A percentile compares a stretch with the other conserved stretches of the same genome.
Conservation (phyloP, 2,888 invertebrate species). For the Esperia sulphurella region DNA sequence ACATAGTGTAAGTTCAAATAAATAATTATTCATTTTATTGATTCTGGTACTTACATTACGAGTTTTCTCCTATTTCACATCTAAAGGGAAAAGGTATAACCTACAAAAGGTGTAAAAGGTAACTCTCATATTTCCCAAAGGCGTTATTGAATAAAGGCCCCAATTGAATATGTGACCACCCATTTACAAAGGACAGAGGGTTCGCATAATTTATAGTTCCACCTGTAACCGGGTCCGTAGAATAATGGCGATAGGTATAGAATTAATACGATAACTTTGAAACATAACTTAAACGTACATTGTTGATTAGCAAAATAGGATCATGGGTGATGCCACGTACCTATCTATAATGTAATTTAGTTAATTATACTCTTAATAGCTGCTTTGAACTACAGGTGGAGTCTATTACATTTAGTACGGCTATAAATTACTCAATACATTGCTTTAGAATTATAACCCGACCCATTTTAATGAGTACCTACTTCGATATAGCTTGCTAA, state of each 20-base stretch:
- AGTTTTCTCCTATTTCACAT: neutral
- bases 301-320: too few species aligned
- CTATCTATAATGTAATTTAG: too few species aligned
- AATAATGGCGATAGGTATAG: neutral
- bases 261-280: neutral
- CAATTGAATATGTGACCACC: constrained; percentile 30
- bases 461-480: too few species aligned
- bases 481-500: too few species aligned
- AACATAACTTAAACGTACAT: too few species aligned
- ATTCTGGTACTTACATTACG: constrained; percentile 1
- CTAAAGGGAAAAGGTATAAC: neutral
- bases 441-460: too few species aligned
- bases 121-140: constrained; percentile 3
- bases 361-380: too few species aligned
- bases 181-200: constrained; percentile 23
- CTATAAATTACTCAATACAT: too few species aligned
- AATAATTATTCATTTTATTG: neutral
- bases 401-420: too few species aligned
- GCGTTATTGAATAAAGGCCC: constrained; percentile 13
- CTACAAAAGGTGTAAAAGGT: neutral
- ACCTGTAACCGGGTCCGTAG: constrained; percentile 27
- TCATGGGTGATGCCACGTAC: too few species aligned
- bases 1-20: neutral
- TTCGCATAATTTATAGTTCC: constrained; percentile 34
- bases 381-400: too few species aligned